Percentiles rank a stretch among this genome's conserved stretches.
Conservation (phyloP, 1,140 invertebrate species). For the Campoletis sonorensis region DNA sequence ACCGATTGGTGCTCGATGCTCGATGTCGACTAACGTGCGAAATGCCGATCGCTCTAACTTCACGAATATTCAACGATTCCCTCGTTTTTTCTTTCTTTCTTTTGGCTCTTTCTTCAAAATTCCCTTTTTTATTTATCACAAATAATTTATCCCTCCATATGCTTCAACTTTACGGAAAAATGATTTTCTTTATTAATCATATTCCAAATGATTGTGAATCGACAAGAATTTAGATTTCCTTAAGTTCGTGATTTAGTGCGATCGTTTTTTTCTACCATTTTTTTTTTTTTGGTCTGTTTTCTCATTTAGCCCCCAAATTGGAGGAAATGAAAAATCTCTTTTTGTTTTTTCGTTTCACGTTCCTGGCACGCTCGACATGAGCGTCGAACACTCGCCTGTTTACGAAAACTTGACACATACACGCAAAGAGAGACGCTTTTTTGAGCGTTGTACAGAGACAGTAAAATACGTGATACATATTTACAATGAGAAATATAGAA, state of each 20-base stretch:
- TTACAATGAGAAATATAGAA: background rate
- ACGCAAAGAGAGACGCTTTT: slow-evolving; percentile 33
- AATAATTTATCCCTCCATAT: slow-evolving; percentile 4
- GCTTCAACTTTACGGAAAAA: background rate
- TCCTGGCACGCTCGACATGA: slow-evolving; percentile 55
- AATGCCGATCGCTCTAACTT: slow-evolving; percentile 51
- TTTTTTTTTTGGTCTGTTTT: background rate
- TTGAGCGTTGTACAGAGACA: background rate
- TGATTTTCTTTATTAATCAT: background rate
- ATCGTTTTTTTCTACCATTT: slow-evolving; percentile 39
- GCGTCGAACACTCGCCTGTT: slow-evolving; percentile 51
- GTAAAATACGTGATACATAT: background rate
- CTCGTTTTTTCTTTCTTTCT: no score
- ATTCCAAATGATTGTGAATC: background rate
- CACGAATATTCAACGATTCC: slow-evolving; percentile 46
- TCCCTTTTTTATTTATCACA: slow-evolving; percentile 19
- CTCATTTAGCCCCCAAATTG: background rate
- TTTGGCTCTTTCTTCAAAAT: no score
- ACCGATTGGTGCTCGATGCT: slow-evolving; percentile 56
- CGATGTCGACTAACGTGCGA: slow-evolving; percentile 63
- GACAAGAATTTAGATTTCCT: background rate
- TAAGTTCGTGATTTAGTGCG: slow-evolving; percentile 39
- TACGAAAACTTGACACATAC: slow-evolving; percentile 7
- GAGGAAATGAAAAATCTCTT: slow-evolving; percentile 3
- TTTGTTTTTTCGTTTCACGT: slow-evolving; percentile 11